phyloP scores from a whole-genome alignment of 2,113 vertebrate species.

The Ptyas mucosa region DNA sequence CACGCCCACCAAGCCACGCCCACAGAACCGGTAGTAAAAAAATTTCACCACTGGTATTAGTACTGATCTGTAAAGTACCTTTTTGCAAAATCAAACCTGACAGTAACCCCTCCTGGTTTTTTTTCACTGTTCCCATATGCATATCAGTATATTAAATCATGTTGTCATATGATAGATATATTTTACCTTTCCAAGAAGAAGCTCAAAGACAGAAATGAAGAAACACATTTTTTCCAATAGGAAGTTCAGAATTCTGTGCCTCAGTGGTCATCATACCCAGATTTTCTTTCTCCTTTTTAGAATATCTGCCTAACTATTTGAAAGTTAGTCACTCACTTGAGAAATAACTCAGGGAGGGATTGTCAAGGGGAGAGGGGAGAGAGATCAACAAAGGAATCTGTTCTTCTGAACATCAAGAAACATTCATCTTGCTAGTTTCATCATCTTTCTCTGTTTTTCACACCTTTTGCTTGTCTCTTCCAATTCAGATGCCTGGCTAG shows the following conservation, averaged over 20 bases:
- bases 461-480: neutral
- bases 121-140: neutral
- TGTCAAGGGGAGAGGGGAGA: neutral
- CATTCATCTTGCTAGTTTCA: neutral
- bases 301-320: conserved; percentile 6
- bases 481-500: neutral
- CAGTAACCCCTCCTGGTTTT: neutral
- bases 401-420: neutral
- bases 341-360: neutral
- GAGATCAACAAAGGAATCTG: fast-evolving
- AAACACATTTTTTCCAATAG: neutral
- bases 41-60: no score
- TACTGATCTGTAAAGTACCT: neutral
- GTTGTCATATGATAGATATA: neutral
- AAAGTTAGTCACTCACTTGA: conserved; percentile 14
- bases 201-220: neutral
- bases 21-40: no score
- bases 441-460: neutral
- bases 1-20: no score
- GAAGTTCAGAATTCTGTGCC: neutral
- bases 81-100: neutral
- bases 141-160: neutral
- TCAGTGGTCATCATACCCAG: neutral
- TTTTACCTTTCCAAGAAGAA: neutral
- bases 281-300: conserved; percentile 8